Evolutionary conservation across 2,797 vertebrate species (phyloP), one percentile per base, ranked within the genome.

Genomic region (Danio jaintianensis): DNA sequence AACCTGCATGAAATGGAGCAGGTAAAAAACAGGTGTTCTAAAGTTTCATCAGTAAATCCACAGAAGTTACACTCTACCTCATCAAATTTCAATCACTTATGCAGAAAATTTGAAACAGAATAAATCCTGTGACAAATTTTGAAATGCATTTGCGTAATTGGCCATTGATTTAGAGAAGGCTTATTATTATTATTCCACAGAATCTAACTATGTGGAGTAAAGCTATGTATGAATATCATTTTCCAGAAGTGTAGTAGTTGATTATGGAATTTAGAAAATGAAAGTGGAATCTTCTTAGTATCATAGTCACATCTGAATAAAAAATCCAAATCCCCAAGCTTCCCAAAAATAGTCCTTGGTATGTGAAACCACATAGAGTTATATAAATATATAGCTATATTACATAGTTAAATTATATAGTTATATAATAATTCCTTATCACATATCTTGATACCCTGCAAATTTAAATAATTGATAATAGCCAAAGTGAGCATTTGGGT

Each of bases 401-500:
- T n/a, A n/a, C n/a, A n/a, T n/a, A n/a, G n/a, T n/a, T n/a, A n/a
- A n/a, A n/a, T n/a, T n/a, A n/a, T n/a, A n/a, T n/a, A n/a, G n/a
- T n/a, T n/a, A n/a, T n/a, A n/a, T n/a, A n/a, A n/a, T n/a, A 43
- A 70, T 55, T 81, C 62, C 40, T 38, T 59, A 13, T 69, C 18
- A 36, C 43, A 75, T 22, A 67, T 68, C 2, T 8, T 20, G 40
- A 81, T 75, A 9, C 52, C 79, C 12, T 75, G 38, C 4, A 75
- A 50, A 9, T 75, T 63, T n/a, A 43, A 16, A 38, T 18, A 45
- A 22, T 80, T 47, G 50, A 36, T 45, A 40, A 78, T n/a, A 22
- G 20, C 10, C 36, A 78, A 12, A 20, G 53, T 38, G 59, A 69
- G 52, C 45, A 62, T 50, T n/a, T 79, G 77, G 22, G 77, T 72